Conservation (phyloP, 2,113 vertebrate species). For the Panthera tigris region DNA sequence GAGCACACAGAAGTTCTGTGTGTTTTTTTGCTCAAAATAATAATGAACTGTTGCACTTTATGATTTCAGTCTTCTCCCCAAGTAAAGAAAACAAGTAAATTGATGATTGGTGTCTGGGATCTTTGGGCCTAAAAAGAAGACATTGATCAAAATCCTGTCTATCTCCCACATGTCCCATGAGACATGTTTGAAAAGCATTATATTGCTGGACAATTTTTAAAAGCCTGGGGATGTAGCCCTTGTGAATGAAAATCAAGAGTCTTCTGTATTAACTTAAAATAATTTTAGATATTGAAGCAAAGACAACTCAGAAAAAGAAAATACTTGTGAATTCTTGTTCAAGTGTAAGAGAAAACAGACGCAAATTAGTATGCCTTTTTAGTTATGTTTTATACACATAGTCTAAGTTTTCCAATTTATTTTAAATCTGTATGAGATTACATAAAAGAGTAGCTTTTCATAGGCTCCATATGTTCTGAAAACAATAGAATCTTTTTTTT, state of each 20-base stretch:
- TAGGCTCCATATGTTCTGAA: background rate
- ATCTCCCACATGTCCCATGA: background rate
- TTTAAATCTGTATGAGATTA: background rate
- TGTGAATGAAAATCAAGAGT: background rate
- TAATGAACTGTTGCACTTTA: background rate
- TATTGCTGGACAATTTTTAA: background rate
- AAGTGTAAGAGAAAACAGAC: background rate
- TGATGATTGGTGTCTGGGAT: background rate
- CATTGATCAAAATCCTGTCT: background rate
- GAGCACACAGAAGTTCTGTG: background rate
- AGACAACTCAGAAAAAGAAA: conserved; percentile 29
- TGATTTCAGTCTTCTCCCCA: background rate
- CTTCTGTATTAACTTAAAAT: conserved; percentile 14
- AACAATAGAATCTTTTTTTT: background rate
- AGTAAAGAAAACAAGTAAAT: background rate
- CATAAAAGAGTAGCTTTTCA: conserved; percentile 10
- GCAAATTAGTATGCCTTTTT: background rate
- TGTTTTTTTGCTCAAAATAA: background rate
- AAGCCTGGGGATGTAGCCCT: background rate
- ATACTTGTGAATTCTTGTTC: background rate
- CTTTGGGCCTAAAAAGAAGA: background rate
- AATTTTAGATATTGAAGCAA: background rate
- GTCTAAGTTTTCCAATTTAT: background rate
- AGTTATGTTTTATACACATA: background rate
- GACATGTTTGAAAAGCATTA: background rate